These are phyloP conservation scores for Drosophila orosa DNA, from an alignment of 1,140 invertebrate species.

Conservation along the genomic window DNA sequence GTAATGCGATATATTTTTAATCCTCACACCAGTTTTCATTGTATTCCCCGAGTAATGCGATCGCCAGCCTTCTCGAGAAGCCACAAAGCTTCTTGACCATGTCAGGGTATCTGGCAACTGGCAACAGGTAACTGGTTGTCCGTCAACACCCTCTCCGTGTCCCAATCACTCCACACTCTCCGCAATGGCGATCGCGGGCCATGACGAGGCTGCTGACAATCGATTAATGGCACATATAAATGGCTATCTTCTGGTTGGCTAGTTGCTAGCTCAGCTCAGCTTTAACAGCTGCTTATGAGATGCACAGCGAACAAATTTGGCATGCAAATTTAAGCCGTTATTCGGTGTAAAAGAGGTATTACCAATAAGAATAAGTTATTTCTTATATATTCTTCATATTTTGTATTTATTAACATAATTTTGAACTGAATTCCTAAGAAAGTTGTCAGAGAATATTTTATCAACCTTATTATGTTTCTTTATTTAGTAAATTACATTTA, in stretches of 20 bases:
- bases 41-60: constrained; percentile 12
- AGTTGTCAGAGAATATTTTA: background rate
- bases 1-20: constrained; percentile 11
- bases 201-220: constrained; percentile 79
- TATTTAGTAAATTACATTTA: background rate
- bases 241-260: constrained; percentile 79
- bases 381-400: background rate
- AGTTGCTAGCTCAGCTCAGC: constrained; percentile 31
- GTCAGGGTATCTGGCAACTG: constrained; percentile 26
- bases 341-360: background rate
- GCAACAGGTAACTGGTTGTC: constrained; percentile 65
- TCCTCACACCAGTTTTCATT: background rate
- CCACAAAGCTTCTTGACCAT: constrained; percentile 6
- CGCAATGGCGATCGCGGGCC: constrained; percentile 48
- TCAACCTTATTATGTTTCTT: too few relatives aligned
- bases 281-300: constrained; percentile 7
- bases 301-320: background rate
- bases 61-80: background rate
- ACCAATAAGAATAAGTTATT: background rate
- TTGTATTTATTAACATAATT: background rate
- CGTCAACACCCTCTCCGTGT: constrained; percentile 20
- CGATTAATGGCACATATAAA: constrained; percentile 81
- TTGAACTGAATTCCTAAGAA: background rate
- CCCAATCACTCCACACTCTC: constrained; percentile 25
- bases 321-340: background rate